phyloP scores from a whole-genome alignment of 2,888 invertebrate species.

The Seira musarum region DNA sequence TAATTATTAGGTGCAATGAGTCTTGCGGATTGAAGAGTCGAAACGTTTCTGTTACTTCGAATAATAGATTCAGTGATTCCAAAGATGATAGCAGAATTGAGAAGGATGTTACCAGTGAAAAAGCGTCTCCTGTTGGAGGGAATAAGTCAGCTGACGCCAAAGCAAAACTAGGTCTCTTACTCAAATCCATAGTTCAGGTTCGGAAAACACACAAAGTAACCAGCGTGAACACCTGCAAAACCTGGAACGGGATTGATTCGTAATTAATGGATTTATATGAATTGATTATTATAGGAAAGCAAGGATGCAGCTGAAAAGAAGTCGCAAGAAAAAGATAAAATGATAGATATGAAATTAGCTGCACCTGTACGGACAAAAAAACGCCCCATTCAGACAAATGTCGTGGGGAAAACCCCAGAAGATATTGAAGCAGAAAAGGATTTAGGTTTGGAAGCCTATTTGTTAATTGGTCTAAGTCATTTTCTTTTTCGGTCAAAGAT shows the following conservation, averaged over 20 bases:
- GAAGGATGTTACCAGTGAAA: no score
- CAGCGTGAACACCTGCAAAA: no score
- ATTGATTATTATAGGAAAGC: slow-evolving; percentile 10
- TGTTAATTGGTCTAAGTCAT: background rate
- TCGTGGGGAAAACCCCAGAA: slow-evolving; percentile 15
- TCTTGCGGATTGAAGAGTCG: no score
- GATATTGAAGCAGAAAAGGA: slow-evolving; percentile 28
- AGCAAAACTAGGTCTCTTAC: slow-evolving; percentile 38
- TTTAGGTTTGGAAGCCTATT: slow-evolving; percentile 14
- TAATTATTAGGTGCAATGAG: no score
- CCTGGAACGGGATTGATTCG: no score
- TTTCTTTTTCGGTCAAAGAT: background rate
- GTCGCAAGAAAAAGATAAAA: slow-evolving; percentile 14
- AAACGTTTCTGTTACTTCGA: no score
- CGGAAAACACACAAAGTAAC: background rate
- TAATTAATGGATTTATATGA: background rate
- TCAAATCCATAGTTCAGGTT: slow-evolving; percentile 55
- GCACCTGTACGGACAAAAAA: slow-evolving; percentile 23
- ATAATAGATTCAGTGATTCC: no score
- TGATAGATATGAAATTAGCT: slow-evolving; percentile 47
- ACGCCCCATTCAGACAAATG: background rate
- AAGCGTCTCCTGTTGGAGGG: no score
- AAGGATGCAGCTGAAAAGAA: slow-evolving; percentile 15
- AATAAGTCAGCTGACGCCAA: slow-evolving; percentile 31
- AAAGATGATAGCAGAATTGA: background rate